Base-by-base conservation (phyloP, 1,140 invertebrate species). In the Aphaenogaster floridana region DNA sequence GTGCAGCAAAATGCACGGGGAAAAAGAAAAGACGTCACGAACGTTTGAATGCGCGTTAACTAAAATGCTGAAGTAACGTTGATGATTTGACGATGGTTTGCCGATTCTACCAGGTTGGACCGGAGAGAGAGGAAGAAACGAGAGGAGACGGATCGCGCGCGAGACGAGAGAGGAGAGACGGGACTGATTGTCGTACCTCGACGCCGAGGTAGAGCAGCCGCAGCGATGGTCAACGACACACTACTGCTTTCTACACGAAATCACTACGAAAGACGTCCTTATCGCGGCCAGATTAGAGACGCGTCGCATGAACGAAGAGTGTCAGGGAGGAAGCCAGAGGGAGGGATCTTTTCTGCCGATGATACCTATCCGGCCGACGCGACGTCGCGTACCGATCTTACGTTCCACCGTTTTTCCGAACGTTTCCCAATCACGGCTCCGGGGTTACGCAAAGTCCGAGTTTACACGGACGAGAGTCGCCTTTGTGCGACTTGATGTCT, bases 371-470 rank as follows among this genome's bases (percentile, higher is more conserved):
- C n/a, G 50, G 9, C 13, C 42, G 34, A 78, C 72, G 72, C 50
- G 34, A 78, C 72, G 72, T 78, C n/a, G 34, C 50, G 3, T 0
- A 3, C 50, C 42, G 69, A 88, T 42, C 34, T 88, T 45, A 21
- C 11, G 6, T 36, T n/a, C n/a, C 2, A n/a, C 6, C 42, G 39
- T 48, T 36, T 68, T 81, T 8, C 39, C 17, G 1, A 45, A 2
- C 3, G 0, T 64, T 57, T 69, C 42, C 36, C n/a, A 39, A 17
- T 11, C n/a, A 11, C 17, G 28, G 4, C 13, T 15, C n/a, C 92
- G 93, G 93, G 92, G 92, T 88, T 89, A 93, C 92, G 90, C 91
- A 94, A 93, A 94, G 91, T 94, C 89, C 93, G 92, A 54, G 84
- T 86, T 61, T 63, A 72, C 63, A 87, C 61, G 84, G 63, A 69